Percentiles rank a stretch among this genome's conserved stretches.
These are phyloP conservation scores for Homarus gammarus DNA, from an alignment of 2,888 invertebrate species.

Conservation along the genomic window DNA sequence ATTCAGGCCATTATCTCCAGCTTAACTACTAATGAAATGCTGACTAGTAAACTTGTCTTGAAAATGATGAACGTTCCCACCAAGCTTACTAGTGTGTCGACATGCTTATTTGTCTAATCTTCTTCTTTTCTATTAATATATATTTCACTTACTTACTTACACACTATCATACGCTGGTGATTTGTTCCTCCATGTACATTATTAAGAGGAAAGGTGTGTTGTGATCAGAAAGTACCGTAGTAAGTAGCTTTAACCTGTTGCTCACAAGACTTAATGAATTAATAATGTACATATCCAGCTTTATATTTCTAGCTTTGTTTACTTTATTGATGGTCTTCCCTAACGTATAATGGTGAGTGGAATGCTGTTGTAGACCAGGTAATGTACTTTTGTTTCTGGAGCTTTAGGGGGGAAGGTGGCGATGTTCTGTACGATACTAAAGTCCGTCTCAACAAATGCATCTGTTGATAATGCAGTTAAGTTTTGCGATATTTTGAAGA, in stretches of 20 bases:
- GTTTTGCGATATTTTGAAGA: not conserved
- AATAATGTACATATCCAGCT: not conserved
- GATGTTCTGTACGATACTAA: not conserved
- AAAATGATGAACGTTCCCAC: no score
- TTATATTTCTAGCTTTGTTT: constrained; percentile 15
- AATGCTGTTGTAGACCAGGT: constrained; percentile 36
- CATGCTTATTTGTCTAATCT: no score
- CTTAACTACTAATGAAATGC: no score
- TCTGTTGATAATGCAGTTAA: no score
- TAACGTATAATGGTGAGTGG: constrained; percentile 37
- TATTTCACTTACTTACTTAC: no score
- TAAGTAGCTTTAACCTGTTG: no score
- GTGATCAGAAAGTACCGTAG: not conserved
- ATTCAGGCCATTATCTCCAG: no score
- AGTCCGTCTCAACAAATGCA: no score
- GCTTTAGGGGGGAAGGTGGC: constrained; percentile 21
- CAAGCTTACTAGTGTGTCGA: no score
- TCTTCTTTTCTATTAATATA: no score
- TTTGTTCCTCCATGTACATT: not conserved
- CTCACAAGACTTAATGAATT: not conserved
- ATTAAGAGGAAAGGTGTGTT: not conserved
- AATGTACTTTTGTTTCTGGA: constrained; percentile 18
- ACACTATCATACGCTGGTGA: not conserved
- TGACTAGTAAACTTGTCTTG: no score
- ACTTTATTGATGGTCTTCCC: constrained; percentile 23